phyloP scores from a whole-genome alignment of 1,140 invertebrate species.

The Lucilia sericata region DNA sequence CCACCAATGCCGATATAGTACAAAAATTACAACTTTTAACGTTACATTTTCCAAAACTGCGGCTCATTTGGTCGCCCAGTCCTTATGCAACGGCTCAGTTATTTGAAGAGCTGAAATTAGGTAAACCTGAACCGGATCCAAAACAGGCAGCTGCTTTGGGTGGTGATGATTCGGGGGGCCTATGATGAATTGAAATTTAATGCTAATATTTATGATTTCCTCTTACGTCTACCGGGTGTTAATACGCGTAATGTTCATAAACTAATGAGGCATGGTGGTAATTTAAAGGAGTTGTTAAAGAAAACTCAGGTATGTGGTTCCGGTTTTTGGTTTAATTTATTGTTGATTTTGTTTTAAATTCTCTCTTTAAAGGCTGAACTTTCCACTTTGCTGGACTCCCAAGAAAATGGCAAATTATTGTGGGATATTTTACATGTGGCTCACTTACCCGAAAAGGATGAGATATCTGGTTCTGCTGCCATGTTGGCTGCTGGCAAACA shows the following conservation, averaged over 20 bases:
- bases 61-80: conserved; percentile 95
- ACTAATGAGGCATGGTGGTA: conserved; percentile 83
- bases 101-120: conserved; percentile 90
- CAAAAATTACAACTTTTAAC: conserved; percentile 91
- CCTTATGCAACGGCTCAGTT: conserved; percentile 95
- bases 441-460: conserved; percentile 69
- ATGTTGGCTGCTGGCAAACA: conserved; percentile 58
- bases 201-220: conserved; percentile 83
- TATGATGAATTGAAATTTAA: conserved; percentile 79
- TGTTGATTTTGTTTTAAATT: too few relatives aligned
- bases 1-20: conserved; percentile 81
- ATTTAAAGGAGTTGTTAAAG: conserved; percentile 77
- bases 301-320: conserved; percentile 60
- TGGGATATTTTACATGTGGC: conserved; percentile 75
- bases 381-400: conserved; percentile 75
- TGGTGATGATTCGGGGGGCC: conserved; percentile 73
- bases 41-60: conserved; percentile 91
- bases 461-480: conserved; percentile 57
- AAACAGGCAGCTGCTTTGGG: conserved; percentile 77
- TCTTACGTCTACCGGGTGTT: conserved; percentile 91
- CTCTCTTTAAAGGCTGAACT: conserved; percentile 73
- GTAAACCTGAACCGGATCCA: conserved; percentile 81
- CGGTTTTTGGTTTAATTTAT: too few relatives aligned
- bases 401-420: conserved; percentile 73
- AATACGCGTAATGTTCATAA: conserved; percentile 86